phyloP scores from a whole-genome alignment of 2,113 vertebrate genomes.

The Channa argus region DNA sequence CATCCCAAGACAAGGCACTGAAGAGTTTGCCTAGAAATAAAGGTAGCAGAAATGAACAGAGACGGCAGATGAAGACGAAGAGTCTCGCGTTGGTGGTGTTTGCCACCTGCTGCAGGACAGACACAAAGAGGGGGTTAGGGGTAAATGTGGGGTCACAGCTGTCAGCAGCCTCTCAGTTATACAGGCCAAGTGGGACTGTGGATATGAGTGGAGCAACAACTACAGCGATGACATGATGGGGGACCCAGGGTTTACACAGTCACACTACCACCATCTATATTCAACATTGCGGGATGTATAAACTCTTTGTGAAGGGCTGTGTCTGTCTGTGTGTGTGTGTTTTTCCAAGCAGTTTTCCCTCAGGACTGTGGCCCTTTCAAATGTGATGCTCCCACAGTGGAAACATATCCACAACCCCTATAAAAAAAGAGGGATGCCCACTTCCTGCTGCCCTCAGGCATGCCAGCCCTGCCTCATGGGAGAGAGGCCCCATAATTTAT shows the following conservation, averaged over 20 bases:
- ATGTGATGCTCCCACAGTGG: conserved; percentile 62
- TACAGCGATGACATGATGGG: conserved; percentile 69
- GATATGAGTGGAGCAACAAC: conserved; percentile 59
- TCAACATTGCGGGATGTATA: conserved; percentile 26
- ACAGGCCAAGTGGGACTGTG: conserved; percentile 54
- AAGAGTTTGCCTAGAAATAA: conserved; percentile 42
- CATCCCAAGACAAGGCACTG: conserved; percentile 25
- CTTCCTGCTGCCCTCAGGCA: conserved; percentile 68
- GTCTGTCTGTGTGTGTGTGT: conserved; percentile 33
- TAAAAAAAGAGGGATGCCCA: conserved; percentile 77
- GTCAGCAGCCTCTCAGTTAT: conserved; percentile 75
- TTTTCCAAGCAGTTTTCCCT: conserved; percentile 49
- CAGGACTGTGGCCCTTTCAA: conserved; percentile 27
- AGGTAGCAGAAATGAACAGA: conserved; percentile 21
- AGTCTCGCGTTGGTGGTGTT: conserved; percentile 28
- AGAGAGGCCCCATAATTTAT: conserved; percentile 76
- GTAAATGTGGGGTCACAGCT: conserved; percentile 70
- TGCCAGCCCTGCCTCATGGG: conserved; percentile 64
- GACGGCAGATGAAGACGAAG: conserved; percentile 19
- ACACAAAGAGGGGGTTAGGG: conserved; percentile 31
- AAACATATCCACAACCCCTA: conserved; percentile 53
- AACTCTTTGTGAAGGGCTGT: conserved; percentile 16
- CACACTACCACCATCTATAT: conserved; percentile 61
- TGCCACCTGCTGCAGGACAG: conserved; percentile 74
- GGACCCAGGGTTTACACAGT: conserved; percentile 44